Evolutionary conservation across 1,140 invertebrate species (phyloP), one percentile per base, ranked within the genome.

Genomic region (Thaumetopoea pityocampa): DNA sequence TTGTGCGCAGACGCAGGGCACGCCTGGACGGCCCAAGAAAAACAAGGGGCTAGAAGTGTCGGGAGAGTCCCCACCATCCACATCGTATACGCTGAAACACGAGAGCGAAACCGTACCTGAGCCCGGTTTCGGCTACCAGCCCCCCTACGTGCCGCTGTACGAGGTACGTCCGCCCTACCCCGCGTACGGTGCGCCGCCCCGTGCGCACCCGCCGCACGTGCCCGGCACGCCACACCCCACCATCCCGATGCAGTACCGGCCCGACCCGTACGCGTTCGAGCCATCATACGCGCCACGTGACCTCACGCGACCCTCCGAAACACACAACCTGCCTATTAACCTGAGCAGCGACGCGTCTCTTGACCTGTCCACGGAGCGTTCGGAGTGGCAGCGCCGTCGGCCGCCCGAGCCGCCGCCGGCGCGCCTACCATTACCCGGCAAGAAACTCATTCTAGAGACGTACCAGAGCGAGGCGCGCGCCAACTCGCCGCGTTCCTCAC

Each of bases 361-460:
- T 7, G 78, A 79, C 38, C 50, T 74, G n/a, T 78, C 72, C 19
- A 68, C 69, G 2, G 74, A 79, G 42, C 68, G 73, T 14, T 47
- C 47, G 5, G 73, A 77, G 10, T 71, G 71, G 66, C 71, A 63
- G 38, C 59, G 77, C 0, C 63, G 76, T 11, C 57, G 72, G 0
- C 78, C 72, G 4, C 71, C 76, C n/a, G 71, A 78, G 28, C 69
- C 73, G 5, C 60, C 67, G 7, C 61, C 47, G 6, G 32, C 54
- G n/a, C 73, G 78, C 11, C 62, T 78, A 0, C 67, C 77, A 0
- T 65, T 86, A 1, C 84, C 84, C 34, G 84, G 84, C n/a, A 86
- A 86, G 50, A 86, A 86, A 33, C 66, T 85, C 33, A 82, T 86
- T 32, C 56, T 86, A 3, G 84, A 86, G 48, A 71, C 84, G 1